Base-by-base conservation (phyloP, 2,888 invertebrate species). In the Gisinianus flammeolus region DNA sequence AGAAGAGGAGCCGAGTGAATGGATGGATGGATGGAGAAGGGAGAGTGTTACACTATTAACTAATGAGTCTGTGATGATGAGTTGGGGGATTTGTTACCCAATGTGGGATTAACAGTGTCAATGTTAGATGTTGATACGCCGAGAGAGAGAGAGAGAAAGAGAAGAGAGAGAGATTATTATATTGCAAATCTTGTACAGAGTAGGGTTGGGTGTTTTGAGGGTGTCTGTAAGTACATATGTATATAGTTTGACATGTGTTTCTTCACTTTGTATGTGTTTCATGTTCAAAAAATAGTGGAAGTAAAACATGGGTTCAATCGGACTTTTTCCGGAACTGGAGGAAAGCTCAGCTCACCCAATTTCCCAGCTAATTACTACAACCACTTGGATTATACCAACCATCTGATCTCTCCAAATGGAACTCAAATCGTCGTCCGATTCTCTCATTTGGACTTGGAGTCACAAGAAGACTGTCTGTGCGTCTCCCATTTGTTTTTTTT, bases 391-490 rank as follows among this genome's bases (percentile, higher is more conserved):
- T 92, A 92, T 86, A 91, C 91, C 87, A 90, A 92, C 62, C 90
- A 89, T 81, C 89, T 94, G 62, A 86, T 88, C n/a, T 92, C 92
- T 4, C 91, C 93, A 0, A 89, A 90, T 16, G 89, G 90, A 82
- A 91, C 91, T 0, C 88, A 93, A 72, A 88, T 94, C 4, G 90
- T 93, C 4, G 88, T 93, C 76, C 90, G 91, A 84, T 92, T 93
- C 86, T 89, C 90, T 68, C 89, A 89, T 83, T 89, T 94, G 70
- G 93, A 93, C 86, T 87, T 94, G 79, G 94, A 94, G 87, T 88
- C 90, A 76, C 94, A 94, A 87, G 89, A 90, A 79, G 91, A 93
- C 85, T 94, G 94, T 85, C 89, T 94, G 1, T n/a, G n/a, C n/a
- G n/a, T n/a, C n/a, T n/a, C n/a, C n/a, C n/a, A n/a, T n/a, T n/a